Base-by-base conservation (phyloP, 2,113 vertebrate genomes). In the Lathamus discolor region DNA sequence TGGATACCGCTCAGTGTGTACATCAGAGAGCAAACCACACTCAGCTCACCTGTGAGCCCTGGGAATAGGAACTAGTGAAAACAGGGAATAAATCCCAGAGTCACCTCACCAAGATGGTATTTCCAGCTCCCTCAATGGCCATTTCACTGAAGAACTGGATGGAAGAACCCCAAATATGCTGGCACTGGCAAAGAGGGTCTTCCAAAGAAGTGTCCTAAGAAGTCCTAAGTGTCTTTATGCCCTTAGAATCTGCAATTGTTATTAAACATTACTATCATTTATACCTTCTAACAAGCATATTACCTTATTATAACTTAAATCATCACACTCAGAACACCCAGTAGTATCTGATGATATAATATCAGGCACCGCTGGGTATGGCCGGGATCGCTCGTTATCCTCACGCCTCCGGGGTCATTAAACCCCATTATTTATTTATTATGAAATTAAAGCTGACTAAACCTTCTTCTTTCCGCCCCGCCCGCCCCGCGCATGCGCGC, bases 401-500 rank as follows among this genome's bases (percentile, higher is more conserved):
- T 6, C 7, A 12, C 1, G 2, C 17, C 19, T 35, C 10, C 1
- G 11, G 24, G 3, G 4, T 28, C 46, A 4, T 37, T 17, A 2
- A 7, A 28, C 14, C 2, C 2, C 7, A 6, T 12, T 11, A 19
- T 0, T 2, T 6, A 7, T 27, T 54, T 3, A 31, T 27, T 4
- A 22, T 1, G 3, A 35, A 6, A 22, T 6, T 13, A 18, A 17
- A 23, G 1, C 4, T 0, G 13, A 10, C 5, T 2, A 8, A 15
- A 33, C 4, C 2, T 9, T 12, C 5, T 2, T 5, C 10, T 4
- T 17, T 2, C 43, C 7, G 29, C 6, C 0, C 7, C 2, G 2
- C 0, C 3, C 1, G 4, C 5, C 3, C 6, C 0, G 35, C 33
- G 37, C 86, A 72, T 41, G 43, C 46, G 55, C 37, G 3, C 2